These are phyloP conservation scores for Eueremaeus valkanovi DNA, from an alignment of 2,888 invertebrate genomes.

Conservation along the genomic window DNA sequence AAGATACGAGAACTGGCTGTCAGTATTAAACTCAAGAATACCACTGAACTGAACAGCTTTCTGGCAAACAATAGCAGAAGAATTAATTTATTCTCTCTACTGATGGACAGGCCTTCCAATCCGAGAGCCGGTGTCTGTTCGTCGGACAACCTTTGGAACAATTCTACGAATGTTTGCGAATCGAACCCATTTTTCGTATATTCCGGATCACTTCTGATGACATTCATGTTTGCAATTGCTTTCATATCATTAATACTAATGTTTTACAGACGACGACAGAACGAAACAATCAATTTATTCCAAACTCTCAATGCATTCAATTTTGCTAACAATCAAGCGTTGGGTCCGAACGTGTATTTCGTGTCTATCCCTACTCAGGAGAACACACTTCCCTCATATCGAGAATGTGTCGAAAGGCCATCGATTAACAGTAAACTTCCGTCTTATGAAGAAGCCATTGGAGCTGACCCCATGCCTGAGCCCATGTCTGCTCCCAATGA, in stretches of 20 bases:
- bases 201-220: constrained; percentile 5
- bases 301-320: background rate
- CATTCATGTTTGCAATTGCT: background rate
- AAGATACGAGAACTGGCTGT: background rate
- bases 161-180: background rate
- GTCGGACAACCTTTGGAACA: background rate
- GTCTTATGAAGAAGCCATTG: constrained; percentile 24
- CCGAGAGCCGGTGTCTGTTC: background rate
- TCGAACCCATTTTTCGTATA: background rate
- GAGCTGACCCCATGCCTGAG: background rate
- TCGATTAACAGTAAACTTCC: background rate
- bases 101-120: background rate
- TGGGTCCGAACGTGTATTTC: constrained; percentile 1
- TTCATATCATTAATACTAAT: constrained; percentile 3
- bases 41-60: background rate
- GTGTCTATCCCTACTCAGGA: background rate
- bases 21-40: background rate
- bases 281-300: background rate
- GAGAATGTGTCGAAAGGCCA: background rate
- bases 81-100: constrained; percentile 13
- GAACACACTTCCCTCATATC: background rate
- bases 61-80: background rate
- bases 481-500: too few species aligned
- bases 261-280: constrained; percentile 3
- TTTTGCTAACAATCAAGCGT: background rate